Percentiles rank a stretch among this genome's conserved stretches.
phyloP scores from a whole-genome alignment of 1,140 invertebrate species.

The Neomicropteryx cornuta region DNA sequence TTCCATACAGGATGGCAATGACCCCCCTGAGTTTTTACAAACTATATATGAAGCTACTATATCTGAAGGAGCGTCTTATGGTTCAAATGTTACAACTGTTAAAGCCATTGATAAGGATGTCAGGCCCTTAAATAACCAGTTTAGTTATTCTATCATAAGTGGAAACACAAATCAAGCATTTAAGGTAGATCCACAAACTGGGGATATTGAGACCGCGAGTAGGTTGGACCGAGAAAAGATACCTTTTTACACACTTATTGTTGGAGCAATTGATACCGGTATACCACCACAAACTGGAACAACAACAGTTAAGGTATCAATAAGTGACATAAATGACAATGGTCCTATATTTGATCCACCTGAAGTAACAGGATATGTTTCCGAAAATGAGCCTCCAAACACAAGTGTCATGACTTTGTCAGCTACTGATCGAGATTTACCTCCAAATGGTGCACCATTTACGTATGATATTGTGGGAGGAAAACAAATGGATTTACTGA shows the following conservation, averaged over 20 bases:
- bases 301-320: conserved; percentile 60
- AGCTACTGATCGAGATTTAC: conserved; percentile 80
- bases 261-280: conserved; percentile 85
- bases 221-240: conserved; percentile 74
- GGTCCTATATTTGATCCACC: conserved; percentile 70
- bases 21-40: conserved; percentile 83
- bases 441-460: conserved; percentile 88
- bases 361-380: conserved; percentile 61
- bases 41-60: conserved; percentile 62
- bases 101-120: conserved; percentile 87
- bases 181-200: conserved; percentile 77
- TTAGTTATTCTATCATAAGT: conserved; percentile 79
- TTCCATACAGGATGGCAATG: conserved; percentile 89
- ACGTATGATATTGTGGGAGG: conserved; percentile 70
- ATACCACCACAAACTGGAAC: conserved; percentile 80
- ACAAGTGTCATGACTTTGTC: conserved; percentile 74
- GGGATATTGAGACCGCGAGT: conserved; percentile 67
- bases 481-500: conserved; percentile 63
- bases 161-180: conserved; percentile 77
- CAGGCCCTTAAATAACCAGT: conserved; percentile 81
- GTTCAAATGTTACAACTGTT: conserved; percentile 66
- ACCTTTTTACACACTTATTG: conserved; percentile 63
- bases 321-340: conserved; percentile 90
- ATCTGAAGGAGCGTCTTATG: conserved; percentile 63
- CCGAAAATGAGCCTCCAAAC: conserved; percentile 79